Evolutionary conservation across 2,113 vertebrate species (phyloP).

Genomic region (Anarhynchus alexandrinus): DNA sequence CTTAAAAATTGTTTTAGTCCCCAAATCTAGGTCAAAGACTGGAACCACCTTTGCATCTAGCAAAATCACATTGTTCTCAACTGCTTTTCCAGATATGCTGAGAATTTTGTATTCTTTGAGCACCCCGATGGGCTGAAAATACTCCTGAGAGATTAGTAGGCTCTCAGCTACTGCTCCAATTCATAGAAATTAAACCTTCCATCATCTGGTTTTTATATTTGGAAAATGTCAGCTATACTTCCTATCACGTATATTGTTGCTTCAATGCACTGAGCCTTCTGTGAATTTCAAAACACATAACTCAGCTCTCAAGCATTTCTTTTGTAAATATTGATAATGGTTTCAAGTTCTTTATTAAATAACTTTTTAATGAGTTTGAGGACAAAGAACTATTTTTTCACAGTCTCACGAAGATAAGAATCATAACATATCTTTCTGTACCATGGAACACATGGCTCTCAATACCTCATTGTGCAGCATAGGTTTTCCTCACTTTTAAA

Average conservation of each 20-base stretch:
- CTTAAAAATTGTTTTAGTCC: background rate
- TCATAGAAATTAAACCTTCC: conserved; percentile 68
- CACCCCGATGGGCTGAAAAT: conserved; percentile 24
- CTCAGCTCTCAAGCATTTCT: conserved; percentile 72
- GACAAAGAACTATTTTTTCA: conserved; percentile 73
- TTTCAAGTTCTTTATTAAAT: conserved; percentile 78
- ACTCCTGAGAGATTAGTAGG: conserved; percentile 40
- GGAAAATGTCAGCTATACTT: conserved; percentile 69
- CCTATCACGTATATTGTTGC: conserved; percentile 62
- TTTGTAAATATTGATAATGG: conserved; percentile 78
- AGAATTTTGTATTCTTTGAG: conserved; percentile 1
- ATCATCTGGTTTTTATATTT: conserved; percentile 79
- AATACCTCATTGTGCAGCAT: conserved; percentile 37
- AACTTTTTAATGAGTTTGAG: conserved; percentile 75
- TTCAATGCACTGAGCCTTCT: conserved; percentile 66
- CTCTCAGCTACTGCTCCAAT: conserved; percentile 64
- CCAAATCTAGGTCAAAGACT: background rate
- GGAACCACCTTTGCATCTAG: background rate
- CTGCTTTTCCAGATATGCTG: conserved; percentile 24
- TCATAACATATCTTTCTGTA: conserved; percentile 71
- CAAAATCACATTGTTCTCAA: background rate
- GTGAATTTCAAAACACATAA: conserved; percentile 72
- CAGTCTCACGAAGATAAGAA: conserved; percentile 71
- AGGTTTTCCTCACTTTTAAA: conserved; percentile 24
- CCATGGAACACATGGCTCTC: conserved; percentile 66